Percentiles rank a stretch among this genome's conserved stretches.
Evolutionary conservation across 2,888 invertebrate species (phyloP).

Genomic region (Scrobipalpa atriplicella): DNA sequence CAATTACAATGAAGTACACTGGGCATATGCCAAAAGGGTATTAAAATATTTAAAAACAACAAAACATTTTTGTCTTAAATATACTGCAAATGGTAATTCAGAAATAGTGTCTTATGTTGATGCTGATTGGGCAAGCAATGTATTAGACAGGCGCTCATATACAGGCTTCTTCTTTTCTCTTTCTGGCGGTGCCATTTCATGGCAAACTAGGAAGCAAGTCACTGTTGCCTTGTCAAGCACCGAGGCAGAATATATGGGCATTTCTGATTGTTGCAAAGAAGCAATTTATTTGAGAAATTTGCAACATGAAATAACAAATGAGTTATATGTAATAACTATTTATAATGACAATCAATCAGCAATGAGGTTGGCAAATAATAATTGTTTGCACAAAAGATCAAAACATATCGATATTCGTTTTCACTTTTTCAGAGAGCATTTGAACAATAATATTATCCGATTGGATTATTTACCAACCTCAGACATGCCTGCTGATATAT

Average conservation of each 20-base stretch:
- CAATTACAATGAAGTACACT: no score
- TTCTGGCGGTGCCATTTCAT: conserved; percentile 25
- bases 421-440: no score
- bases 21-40: no score
- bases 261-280: no score
- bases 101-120: conserved; percentile 5
- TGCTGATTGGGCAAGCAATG: conserved; percentile 22
- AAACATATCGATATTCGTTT: no score
- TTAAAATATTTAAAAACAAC: conserved; percentile 29
- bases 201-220: conserved; percentile 28
- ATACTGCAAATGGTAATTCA: background rate
- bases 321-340: conserved; percentile 15
- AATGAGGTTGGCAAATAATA: conserved; percentile 31
- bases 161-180: conserved; percentile 25
- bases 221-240: no score
- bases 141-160: conserved; percentile 15
- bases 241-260: no score
- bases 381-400: conserved; percentile 12
- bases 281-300: conserved; percentile 32
- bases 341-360: conserved; percentile 34
- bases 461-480: no score
- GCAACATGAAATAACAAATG: conserved; percentile 24
- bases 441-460: no score
- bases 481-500: no score
- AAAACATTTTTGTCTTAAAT: conserved; percentile 24